Conservation (phyloP, 2,888 invertebrate genomes). For the Diaphora mendica region DNA sequence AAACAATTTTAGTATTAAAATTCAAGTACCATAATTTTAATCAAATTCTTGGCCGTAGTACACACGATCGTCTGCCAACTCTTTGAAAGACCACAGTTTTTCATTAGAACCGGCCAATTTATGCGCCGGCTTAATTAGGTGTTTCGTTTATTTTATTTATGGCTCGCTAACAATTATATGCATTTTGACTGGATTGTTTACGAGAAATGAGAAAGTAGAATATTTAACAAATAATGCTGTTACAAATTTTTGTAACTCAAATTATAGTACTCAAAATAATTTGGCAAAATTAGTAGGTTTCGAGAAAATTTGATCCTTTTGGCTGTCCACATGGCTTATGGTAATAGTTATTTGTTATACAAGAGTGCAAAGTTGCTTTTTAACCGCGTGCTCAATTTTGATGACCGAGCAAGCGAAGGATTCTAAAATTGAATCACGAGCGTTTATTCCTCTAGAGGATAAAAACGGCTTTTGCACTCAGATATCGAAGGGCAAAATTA, state of each 20-base stretch:
- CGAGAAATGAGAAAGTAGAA: slow-evolving; percentile 12
- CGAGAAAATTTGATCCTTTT: background rate
- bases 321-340: background rate
- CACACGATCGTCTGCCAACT: slow-evolving; percentile 35
- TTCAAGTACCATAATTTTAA: background rate
- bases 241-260: no score
- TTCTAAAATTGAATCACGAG: no score
- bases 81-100: slow-evolving; percentile 47
- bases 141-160: slow-evolving; percentile 49
- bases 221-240: no score
- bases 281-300: background rate
- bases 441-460: no score
- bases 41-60: slow-evolving; percentile 36
- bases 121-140: slow-evolving; percentile 48
- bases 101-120: slow-evolving; percentile 47
- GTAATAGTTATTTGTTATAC: no score
- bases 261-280: no score
- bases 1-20: background rate
- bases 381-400: no score
- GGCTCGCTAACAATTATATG: slow-evolving; percentile 46
- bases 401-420: no score
- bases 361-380: no score
- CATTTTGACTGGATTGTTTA: slow-evolving; percentile 27
- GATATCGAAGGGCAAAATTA: no score
- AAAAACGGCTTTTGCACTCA: no score